phyloP scores from a whole-genome alignment of 53 echinoderm and acorn worm genomes.

The Stichopus horrens region DNA sequence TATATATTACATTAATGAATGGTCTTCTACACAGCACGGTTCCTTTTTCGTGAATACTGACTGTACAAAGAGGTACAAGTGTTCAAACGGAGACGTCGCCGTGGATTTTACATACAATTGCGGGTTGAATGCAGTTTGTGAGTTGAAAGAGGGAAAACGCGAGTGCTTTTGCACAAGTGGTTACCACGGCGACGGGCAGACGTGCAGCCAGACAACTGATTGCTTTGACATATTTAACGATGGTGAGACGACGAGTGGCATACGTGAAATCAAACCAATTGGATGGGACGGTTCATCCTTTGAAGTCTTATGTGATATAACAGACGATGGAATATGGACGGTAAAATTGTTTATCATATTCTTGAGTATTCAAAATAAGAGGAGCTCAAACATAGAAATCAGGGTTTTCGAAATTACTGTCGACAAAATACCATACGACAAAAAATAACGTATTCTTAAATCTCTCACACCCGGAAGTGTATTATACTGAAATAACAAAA shows the following conservation, averaged over 20 bases:
- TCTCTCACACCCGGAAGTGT: not conserved
- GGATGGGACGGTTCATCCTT: not conserved
- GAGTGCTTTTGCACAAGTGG: not conserved
- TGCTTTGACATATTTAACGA: not conserved
- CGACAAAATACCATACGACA: no score
- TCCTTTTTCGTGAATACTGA: not conserved
- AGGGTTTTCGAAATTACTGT: no score
- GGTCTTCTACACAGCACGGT: not conserved
- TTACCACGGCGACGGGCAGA: not conserved
- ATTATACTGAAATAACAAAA: no score
- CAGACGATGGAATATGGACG: slow-evolving; percentile 1
- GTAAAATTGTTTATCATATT: not conserved
- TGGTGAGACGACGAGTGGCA: not conserved
- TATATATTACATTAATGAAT: no score
- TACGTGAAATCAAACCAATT: not conserved
- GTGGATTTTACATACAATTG: not conserved
- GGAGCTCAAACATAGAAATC: not conserved
- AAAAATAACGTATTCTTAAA: not conserved
- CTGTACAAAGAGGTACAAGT: not conserved
- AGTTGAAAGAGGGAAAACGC: not conserved
- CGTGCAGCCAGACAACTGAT: not conserved
- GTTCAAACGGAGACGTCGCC: not conserved
- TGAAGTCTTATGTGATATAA: slow-evolving; percentile 16
- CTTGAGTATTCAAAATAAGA: not conserved
- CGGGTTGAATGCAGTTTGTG: not conserved